phyloP scores from a whole-genome alignment of 2,797 vertebrate genomes.

The Acanthornis magna region DNA sequence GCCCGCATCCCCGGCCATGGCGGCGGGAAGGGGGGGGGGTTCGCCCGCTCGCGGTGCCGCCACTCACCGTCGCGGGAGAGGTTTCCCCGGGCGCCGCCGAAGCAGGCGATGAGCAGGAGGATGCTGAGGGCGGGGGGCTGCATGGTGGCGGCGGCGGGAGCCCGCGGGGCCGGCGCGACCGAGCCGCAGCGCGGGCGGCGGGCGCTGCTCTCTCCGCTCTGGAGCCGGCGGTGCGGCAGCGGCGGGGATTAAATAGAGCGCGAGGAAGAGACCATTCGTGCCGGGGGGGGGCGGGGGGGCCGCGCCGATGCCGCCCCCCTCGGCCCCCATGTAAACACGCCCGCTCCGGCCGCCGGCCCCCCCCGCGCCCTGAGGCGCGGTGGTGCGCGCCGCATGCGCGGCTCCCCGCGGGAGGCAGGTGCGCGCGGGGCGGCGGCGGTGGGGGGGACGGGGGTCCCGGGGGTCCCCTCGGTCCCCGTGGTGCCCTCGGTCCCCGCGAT shows the following conservation, averaged over 20 bases:
- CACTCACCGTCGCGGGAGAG: slow-evolving; percentile 74
- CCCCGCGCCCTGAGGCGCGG: neutral
- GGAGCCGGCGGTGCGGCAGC: slow-evolving; percentile 59
- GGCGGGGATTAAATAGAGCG: slow-evolving; percentile 71
- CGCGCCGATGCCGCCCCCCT: neutral
- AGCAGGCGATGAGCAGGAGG: slow-evolving; percentile 39
- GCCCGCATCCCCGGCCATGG: neutral
- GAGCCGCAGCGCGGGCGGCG: neutral
- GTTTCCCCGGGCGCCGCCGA: slow-evolving; percentile 58
- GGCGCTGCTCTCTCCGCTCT: neutral
- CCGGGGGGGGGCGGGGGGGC: neutral
- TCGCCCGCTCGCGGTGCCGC: neutral
- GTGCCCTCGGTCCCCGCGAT: no score
- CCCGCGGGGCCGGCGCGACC: slow-evolving; percentile 44
- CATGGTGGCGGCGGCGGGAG: neutral
- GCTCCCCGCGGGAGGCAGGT: neutral
- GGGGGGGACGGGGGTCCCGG: neutral
- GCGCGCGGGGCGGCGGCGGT: neutral
- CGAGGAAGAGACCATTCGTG: slow-evolving; percentile 68
- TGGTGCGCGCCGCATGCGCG: neutral
- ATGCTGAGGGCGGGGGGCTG: slow-evolving; percentile 14
- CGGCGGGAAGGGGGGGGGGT: neutral
- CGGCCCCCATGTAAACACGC: neutral
- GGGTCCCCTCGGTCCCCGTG: neutral
- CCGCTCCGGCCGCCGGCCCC: neutral